Percentiles rank a stretch among this genome's conserved stretches.
These are phyloP conservation scores for Ricordea florida DNA, from an alignment of 92 coral and sea anemone genomes.

Conservation along the genomic window DNA sequence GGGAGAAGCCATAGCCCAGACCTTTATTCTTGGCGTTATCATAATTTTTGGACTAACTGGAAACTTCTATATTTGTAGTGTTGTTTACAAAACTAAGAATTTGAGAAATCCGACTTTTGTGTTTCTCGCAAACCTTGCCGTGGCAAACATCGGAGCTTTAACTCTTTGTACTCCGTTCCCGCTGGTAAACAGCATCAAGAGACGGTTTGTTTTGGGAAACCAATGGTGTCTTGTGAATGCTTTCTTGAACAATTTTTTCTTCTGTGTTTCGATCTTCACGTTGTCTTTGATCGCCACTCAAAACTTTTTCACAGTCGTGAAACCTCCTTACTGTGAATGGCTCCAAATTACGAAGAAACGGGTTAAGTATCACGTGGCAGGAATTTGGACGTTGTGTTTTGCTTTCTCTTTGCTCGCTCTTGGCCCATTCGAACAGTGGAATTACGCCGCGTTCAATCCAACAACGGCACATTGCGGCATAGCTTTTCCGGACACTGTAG, in stretches of 20 bases:
- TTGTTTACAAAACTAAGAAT: conserved; percentile 61
- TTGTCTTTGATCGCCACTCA: conserved; percentile 69
- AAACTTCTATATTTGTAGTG: conserved; percentile 56
- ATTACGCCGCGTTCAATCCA: conserved; percentile 66
- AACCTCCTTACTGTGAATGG: conserved; percentile 40
- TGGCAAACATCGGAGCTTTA: conserved; percentile 79
- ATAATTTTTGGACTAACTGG: conserved; percentile 60
- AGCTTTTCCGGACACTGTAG: conserved; percentile 63
- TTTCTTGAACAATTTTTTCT: conserved; percentile 79
- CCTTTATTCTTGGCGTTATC: conserved; percentile 53
- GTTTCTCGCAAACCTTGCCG: conserved; percentile 69
- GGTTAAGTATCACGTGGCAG: conserved; percentile 40
- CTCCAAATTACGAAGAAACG: conserved; percentile 52
- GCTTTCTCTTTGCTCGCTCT: conserved; percentile 61
- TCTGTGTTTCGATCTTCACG: conserved; percentile 82
- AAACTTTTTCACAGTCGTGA: conserved; percentile 71
- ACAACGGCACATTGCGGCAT: conserved; percentile 88
- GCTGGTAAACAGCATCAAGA: conserved; percentile 49
- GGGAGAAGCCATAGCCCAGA: conserved; percentile 51
- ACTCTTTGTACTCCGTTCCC: conserved; percentile 78
- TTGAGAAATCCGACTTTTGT: conserved; percentile 79
- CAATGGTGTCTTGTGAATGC: conserved; percentile 72
- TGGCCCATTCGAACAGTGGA: conserved; percentile 82
- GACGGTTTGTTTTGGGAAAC: conserved; percentile 31
- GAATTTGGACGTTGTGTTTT: conserved; percentile 60